Base-by-base conservation (phyloP, 2,113 vertebrate genomes). In the Copsychus sechellarum region DNA sequence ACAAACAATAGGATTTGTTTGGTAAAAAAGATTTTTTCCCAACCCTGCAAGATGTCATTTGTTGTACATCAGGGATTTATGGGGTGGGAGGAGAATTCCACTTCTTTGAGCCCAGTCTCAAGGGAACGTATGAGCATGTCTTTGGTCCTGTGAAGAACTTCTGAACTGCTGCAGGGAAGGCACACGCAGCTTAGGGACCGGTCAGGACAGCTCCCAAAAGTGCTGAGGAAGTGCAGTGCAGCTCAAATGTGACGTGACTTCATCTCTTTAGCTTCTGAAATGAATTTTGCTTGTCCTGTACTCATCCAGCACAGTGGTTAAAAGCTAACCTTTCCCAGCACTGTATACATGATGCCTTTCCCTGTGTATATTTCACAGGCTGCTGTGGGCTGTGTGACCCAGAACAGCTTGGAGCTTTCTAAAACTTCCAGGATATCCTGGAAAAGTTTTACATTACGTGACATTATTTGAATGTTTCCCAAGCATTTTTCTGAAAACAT, bases 1-100 rank as follows among this genome's bases (percentile, higher is more conserved):
- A 24, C 66, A 61, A 91, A 97, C 93, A 95, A 90, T 84, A 65
- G 74, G 38, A 47, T 72, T 91, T 65, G 58, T 73, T 82, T 56
- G 74, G 78, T 65, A 54, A 36, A 29, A 67, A 48, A 38, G 8
- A 28, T 21, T 69, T 93, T 86, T 92, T 79, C 79, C 58, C 64
- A 77, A 8, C 66, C 33, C 62, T 51, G 50, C 58, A 47, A 93
- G 50, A 70, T 95, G 85, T 62, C 51, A 51, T 88, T 80, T 90
- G 66, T 69, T 77, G 40, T 61, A 16, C 40, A 76, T 72, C 10
- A 57, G 91, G 47, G 66, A 42, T 91, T 81, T 60, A 50, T 28
- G 34, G 6, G 26, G 16, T 47, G 72, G 72, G 66, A 65, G 42
- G 71, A 85, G 79, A 80, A 82, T 90, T 88, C 80, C 60, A 31